Evolutionary conservation across 2,797 vertebrate species (phyloP).

Genomic region (Fistularia tabacaria): DNA sequence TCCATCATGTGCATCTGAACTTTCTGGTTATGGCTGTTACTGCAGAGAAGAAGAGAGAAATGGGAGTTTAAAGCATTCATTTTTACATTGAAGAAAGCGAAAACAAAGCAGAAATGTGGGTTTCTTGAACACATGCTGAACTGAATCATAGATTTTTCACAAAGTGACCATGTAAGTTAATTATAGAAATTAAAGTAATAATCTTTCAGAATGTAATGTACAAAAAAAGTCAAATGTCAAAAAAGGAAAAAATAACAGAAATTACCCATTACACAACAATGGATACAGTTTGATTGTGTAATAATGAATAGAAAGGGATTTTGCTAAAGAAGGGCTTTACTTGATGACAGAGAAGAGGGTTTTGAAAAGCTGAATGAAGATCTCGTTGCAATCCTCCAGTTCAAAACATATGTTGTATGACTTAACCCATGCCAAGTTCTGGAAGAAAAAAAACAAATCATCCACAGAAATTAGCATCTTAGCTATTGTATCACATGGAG

Average conservation of each 20-base stretch:
- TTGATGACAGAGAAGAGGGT: constrained; percentile 98
- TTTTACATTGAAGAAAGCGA: background rate
- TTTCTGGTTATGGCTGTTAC: constrained; percentile 99
- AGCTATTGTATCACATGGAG: background rate
- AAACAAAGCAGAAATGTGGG: too few species aligned
- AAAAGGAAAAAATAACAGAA: too few species aligned
- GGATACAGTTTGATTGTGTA: background rate
- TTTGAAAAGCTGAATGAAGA: constrained; percentile 99
- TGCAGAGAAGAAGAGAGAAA: constrained; percentile 46
- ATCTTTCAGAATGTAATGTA: too few species aligned
- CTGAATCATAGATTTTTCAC: too few species aligned
- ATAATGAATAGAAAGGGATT: too few species aligned
- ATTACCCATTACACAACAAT: too few species aligned
- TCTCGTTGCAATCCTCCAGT: constrained; percentile 98
- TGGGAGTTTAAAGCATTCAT: too few species aligned
- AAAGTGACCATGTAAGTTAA: too few species aligned
- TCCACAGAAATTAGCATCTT: background rate
- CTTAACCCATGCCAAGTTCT: constrained; percentile 99
- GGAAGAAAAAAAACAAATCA: constrained; percentile 28
- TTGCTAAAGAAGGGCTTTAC: constrained; percentile 67
- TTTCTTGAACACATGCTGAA: too few species aligned
- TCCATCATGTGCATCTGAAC: constrained; percentile 99
- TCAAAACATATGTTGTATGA: constrained; percentile 99
- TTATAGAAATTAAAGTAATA: too few species aligned
- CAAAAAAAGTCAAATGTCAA: too few species aligned